A percentile compares a stretch with the other conserved stretches of the same genome.
These are phyloP conservation scores for Turdus rufiventris DNA, from an alignment of 2,113 vertebrate species.

Conservation along the genomic window DNA sequence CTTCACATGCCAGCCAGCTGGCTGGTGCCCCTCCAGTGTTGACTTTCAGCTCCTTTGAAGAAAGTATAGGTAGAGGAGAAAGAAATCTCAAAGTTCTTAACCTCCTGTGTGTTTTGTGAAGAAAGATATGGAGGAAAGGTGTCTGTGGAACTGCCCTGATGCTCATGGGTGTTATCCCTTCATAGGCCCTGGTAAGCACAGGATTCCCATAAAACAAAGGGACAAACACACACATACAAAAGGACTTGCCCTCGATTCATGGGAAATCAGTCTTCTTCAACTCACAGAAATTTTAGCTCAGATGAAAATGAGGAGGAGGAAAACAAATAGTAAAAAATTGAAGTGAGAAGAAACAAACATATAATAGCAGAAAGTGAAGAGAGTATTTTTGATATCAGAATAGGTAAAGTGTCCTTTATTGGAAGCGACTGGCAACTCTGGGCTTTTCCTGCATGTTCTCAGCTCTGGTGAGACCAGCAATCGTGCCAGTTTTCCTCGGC, in stretches of 20 bases:
- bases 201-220: background rate
- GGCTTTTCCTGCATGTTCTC: background rate
- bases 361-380: background rate
- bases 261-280: background rate
- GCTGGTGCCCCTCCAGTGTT: background rate
- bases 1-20: background rate
- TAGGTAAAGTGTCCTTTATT: background rate
- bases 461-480: background rate
- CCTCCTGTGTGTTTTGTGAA: background rate
- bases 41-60: background rate
- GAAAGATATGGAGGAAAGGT: background rate
- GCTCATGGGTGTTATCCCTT: background rate
- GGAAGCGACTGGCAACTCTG: background rate
- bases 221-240: background rate
- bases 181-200: background rate
- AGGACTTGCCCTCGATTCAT: background rate
- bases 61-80: background rate
- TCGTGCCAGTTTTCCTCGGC: background rate
- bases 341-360: background rate
- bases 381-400: background rate
- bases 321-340: background rate
- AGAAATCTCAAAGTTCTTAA: background rate
- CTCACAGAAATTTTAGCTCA: background rate
- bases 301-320: background rate
- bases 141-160: background rate